phyloP scores from a whole-genome alignment of 2,797 vertebrate genomes.

The Psittacula derbiana region DNA sequence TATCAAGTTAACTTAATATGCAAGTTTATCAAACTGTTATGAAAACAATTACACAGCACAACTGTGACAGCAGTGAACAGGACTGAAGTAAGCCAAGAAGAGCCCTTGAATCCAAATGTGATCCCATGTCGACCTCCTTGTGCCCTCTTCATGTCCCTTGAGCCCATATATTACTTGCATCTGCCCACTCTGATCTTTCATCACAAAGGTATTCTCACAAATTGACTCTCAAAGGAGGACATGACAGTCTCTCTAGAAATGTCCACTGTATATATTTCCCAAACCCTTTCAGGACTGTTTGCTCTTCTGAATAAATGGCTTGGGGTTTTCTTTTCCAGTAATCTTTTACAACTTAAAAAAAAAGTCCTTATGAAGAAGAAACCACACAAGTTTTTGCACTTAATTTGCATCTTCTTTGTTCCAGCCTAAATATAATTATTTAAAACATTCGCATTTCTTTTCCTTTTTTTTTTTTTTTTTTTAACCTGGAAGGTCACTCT shows the following conservation, averaged over 20 bases:
- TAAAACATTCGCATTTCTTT: neutral
- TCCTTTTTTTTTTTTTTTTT: too few species aligned
- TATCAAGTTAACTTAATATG: constrained; percentile 29
- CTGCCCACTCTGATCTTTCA: constrained; percentile 55
- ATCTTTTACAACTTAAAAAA: constrained; percentile 38
- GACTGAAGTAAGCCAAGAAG: neutral
- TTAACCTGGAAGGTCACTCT: neutral
- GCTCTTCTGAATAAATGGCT: constrained; percentile 54
- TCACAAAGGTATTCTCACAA: constrained; percentile 60
- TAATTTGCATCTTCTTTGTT: constrained; percentile 33
- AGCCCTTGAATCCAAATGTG: constrained; percentile 26
- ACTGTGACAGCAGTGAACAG: neutral
- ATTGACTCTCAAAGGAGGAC: constrained; percentile 58
- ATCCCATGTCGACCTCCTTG: neutral
- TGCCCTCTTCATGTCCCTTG: constrained; percentile 21
- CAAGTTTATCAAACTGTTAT: neutral
- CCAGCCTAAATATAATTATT: neutral
- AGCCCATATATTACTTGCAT: constrained; percentile 37
- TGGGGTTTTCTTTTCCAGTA: constrained; percentile 51
- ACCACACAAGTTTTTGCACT: neutral
- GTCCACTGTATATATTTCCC: constrained; percentile 63
- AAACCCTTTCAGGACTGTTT: constrained; percentile 60
- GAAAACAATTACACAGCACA: constrained; percentile 1
- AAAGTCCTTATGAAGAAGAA: constrained; percentile 1
- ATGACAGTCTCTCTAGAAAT: constrained; percentile 58